Percentiles rank a stretch among this genome's conserved stretches.
These are phyloP conservation scores for Musca vetustissima DNA, from an alignment of 1,140 invertebrate species.

Conservation along the genomic window DNA sequence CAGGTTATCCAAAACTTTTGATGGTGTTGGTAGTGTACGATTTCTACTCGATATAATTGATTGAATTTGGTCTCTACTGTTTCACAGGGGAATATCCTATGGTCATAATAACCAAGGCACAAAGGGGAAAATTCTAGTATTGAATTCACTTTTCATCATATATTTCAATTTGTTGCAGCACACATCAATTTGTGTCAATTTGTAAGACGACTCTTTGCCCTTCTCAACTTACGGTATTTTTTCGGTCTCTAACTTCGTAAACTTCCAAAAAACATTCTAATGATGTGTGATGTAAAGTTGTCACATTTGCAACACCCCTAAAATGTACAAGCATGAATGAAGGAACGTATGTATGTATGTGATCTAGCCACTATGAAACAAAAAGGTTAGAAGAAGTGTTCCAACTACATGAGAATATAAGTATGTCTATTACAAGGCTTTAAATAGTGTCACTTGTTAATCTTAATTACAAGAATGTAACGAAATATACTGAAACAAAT, in stretches of 20 bases:
- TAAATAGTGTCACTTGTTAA: too few species aligned
- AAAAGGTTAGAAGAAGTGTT: too few species aligned
- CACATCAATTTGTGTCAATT: constrained; percentile 23
- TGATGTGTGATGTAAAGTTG: constrained; percentile 23
- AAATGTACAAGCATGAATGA: too few species aligned
- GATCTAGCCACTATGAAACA: too few species aligned
- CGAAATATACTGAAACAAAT: too few species aligned
- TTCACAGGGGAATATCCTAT: neutral
- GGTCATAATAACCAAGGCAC: neutral
- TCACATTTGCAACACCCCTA: constrained; percentile 7
- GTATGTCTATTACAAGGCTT: too few species aligned
- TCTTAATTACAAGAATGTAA: too few species aligned
- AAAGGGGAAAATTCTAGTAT: neutral
- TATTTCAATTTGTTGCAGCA: constrained; percentile 20
- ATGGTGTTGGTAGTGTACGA: too few species aligned
- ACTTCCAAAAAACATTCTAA: constrained; percentile 2
- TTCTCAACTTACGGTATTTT: neutral
- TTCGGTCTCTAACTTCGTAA: neutral
- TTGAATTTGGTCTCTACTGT: neutral
- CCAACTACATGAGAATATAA: too few species aligned
- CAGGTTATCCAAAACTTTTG: too few species aligned
- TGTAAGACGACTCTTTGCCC: constrained; percentile 11
- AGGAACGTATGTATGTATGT: neutral
- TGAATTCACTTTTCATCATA: constrained; percentile 10
- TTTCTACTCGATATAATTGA: neutral